Evolutionary conservation across 2,113 vertebrate species (phyloP), one percentile per base, ranked within the genome.

Genomic region (Sterrhoptilus dennistouni): DNA sequence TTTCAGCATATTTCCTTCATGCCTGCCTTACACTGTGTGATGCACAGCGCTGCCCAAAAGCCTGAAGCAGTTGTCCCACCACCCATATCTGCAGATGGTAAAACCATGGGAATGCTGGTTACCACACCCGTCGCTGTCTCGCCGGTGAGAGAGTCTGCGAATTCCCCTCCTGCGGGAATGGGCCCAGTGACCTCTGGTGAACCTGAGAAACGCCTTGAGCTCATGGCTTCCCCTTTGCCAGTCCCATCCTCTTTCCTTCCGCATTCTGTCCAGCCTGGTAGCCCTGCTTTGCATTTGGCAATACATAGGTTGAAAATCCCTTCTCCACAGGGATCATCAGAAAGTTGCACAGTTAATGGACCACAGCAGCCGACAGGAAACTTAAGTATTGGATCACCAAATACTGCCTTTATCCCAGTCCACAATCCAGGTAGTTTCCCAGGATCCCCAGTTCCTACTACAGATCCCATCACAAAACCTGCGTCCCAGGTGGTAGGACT

Each of bases 261-360:
- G 2, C 98, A 98, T 23, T 96, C 97, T 54, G 96, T 97, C 53
- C 97, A 98, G 76, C 89, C 97, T 78, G 95, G 97, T 49, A 96
- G 96, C 78, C 97, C 98, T 13, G 98, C 97, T 72, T 90, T 98
- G 93, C 99, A 98, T 88, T 98, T 99, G 12, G 96, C 98, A 65
- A 96, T 99, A 70, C 99, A 98, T 33, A 98, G 99, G 78, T 98
- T 99, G 74, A 99, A 99, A 96, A 97, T 98, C 31, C 90, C 97
- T 8, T 92, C 98, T 44, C 77, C 97, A 0, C 98, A 98, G 95
- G 97, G 98, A 24, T 94, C 97, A 5, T 94, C 98, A 1, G 98
- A 98, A 95, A 96, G 95, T 80, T 98, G 97, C 95, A 94, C 64
- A 47, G 93, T 96, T 80, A 93, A 93, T 10, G 84, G 97, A 84